These are phyloP conservation scores for Pangasianodon hypophthalmus DNA, from an alignment of 2,113 vertebrate genomes.

Conservation along the genomic window DNA sequence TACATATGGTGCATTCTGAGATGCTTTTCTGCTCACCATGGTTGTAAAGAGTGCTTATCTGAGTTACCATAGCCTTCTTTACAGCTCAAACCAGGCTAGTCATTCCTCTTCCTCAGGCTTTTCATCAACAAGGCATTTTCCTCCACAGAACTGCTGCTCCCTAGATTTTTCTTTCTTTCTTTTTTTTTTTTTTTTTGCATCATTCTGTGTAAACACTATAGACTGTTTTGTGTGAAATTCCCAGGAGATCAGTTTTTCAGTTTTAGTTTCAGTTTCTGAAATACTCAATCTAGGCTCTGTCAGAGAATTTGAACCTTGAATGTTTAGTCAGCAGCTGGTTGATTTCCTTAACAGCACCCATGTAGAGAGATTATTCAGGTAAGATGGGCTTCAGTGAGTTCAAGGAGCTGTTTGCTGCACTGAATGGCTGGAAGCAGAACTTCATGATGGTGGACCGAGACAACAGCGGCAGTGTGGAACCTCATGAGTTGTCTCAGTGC, in stretches of 20 bases:
- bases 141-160: background rate
- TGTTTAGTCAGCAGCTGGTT: background rate
- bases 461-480: conserved; percentile 83
- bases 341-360: conserved; percentile 66
- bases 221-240: background rate
- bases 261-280: background rate
- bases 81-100: background rate
- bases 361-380: conserved; percentile 82
- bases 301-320: background rate
- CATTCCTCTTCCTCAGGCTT: background rate
- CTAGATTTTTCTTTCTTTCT: background rate
- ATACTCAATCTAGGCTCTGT: background rate
- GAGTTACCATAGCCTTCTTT: background rate
- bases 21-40: background rate
- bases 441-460: conserved; percentile 86
- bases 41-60: background rate
- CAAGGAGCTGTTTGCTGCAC: conserved; percentile 84
- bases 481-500: conserved; percentile 81
- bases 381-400: conserved; percentile 93
- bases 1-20: background rate
- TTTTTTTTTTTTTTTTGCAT: background rate
- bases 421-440: conserved; percentile 91
- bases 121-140: background rate
- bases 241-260: background rate
- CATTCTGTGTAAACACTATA: background rate